Conservation (phyloP, 2,113 vertebrate genomes). For the Meles meles region DNA sequence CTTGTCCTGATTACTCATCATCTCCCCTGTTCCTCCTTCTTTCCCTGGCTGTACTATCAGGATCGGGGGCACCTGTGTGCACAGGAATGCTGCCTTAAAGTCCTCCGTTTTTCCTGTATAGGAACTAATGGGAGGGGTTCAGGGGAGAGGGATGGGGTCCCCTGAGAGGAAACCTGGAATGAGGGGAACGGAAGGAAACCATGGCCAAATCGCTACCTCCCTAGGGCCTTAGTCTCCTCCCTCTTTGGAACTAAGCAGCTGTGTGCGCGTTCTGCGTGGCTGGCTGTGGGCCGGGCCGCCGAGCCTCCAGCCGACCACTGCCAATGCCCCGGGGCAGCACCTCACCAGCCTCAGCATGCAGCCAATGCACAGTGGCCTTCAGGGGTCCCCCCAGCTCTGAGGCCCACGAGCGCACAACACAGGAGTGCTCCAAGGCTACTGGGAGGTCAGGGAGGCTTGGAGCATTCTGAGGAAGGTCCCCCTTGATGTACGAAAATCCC, state of each 20-base stretch:
- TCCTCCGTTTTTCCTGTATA: neutral
- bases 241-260: neutral
- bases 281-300: neutral
- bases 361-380: neutral
- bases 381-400: neutral
- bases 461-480: neutral
- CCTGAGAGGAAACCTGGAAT: neutral
- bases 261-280: neutral
- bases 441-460: neutral
- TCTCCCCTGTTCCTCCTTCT: neutral
- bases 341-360: neutral
- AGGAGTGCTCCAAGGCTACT: neutral
- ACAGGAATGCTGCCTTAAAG: neutral
- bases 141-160: neutral
- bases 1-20: neutral
- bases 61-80: neutral
- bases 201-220: neutral
- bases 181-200: constrained; percentile 19
- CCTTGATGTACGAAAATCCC: neutral
- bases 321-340: neutral
- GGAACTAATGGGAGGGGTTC: neutral
- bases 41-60: neutral
- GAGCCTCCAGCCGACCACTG: neutral
- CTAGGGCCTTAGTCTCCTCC: neutral
- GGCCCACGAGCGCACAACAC: neutral